Evolutionary conservation across 2,888 invertebrate species (phyloP).

Genomic region (Anthrax anthrax): DNA sequence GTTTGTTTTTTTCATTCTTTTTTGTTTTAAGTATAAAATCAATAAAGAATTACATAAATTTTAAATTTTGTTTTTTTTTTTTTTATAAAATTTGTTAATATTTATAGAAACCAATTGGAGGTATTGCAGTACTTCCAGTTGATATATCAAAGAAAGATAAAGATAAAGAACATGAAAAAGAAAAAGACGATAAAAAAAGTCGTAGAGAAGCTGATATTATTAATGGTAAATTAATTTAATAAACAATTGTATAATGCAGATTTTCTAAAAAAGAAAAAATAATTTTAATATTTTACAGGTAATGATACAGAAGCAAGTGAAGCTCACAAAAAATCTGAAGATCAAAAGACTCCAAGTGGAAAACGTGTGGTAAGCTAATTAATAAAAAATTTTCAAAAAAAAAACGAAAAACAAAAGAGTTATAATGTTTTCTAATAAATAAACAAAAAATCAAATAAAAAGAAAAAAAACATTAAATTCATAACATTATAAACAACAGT

Average conservation of each 20-base stretch:
- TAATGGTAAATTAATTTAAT: conserved; percentile 17
- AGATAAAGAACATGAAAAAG: conserved; percentile 39
- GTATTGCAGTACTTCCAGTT: conserved; percentile 65
- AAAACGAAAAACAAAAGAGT: no score
- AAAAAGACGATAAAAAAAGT: conserved; percentile 1
- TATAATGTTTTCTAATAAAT: no score
- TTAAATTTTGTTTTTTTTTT: no score
- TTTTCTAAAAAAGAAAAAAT: background rate
- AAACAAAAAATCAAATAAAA: no score
- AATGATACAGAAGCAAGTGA: conserved; percentile 38
- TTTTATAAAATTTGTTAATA: background rate
- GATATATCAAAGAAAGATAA: conserved; percentile 43
- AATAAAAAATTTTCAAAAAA: no score
- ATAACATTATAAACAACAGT: no score
- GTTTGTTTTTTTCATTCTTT: no score
- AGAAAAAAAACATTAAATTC: no score
- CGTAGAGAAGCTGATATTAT: conserved; percentile 28
- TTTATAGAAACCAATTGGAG: conserved; percentile 65
- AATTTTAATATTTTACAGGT: conserved; percentile 24
- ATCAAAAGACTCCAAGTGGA: conserved; percentile 31
- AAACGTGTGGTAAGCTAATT: conserved; percentile 10
- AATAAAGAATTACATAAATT: no score
- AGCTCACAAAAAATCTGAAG: conserved; percentile 30
- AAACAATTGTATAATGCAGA: background rate
- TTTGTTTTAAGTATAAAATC: no score